These are phyloP conservation scores for Pao palembangensis DNA, from an alignment of 2,113 vertebrate genomes.

Conservation along the genomic window DNA sequence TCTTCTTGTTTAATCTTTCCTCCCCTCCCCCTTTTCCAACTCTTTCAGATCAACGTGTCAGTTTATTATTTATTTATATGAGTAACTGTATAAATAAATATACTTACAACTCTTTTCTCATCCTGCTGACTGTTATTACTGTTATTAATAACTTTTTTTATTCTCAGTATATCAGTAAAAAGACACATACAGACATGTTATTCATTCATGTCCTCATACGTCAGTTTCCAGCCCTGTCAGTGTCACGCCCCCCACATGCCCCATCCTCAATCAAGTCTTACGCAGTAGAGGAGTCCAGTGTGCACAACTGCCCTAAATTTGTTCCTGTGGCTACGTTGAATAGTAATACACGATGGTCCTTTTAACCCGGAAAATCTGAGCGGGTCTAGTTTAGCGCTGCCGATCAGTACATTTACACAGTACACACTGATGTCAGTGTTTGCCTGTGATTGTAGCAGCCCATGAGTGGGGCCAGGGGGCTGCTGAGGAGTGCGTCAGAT, in stretches of 20 bases:
- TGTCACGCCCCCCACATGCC: conserved; percentile 46
- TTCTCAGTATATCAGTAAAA: conserved; percentile 39
- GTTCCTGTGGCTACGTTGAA: conserved; percentile 52
- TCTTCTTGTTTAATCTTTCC: conserved; percentile 58
- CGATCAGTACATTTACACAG: conserved; percentile 31
- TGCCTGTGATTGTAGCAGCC: conserved; percentile 40
- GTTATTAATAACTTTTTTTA: conserved; percentile 43
- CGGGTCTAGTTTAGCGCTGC: conserved; percentile 30
- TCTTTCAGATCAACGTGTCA: conserved; percentile 57
- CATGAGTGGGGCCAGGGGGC: conserved; percentile 50
- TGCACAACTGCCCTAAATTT: conserved; percentile 75
- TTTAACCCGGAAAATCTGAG: conserved; percentile 22
- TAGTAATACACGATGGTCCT: conserved; percentile 42
- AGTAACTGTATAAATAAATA: conserved; percentile 65
- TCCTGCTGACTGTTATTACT: conserved; percentile 62
- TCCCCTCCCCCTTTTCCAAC: conserved; percentile 43
- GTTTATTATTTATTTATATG: conserved; percentile 67
- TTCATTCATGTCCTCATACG: conserved; percentile 49
- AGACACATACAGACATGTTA: conserved; percentile 21
- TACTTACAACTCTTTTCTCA: conserved; percentile 41
- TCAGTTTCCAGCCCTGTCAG: conserved; percentile 55
- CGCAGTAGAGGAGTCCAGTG: conserved; percentile 71
- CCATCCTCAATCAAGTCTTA: conserved; percentile 46
- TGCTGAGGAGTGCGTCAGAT: conserved; percentile 57
- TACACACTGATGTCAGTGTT: conserved; percentile 39